Conservation (phyloP, 2,888 invertebrate species). For the Heteropelma amictum region DNA sequence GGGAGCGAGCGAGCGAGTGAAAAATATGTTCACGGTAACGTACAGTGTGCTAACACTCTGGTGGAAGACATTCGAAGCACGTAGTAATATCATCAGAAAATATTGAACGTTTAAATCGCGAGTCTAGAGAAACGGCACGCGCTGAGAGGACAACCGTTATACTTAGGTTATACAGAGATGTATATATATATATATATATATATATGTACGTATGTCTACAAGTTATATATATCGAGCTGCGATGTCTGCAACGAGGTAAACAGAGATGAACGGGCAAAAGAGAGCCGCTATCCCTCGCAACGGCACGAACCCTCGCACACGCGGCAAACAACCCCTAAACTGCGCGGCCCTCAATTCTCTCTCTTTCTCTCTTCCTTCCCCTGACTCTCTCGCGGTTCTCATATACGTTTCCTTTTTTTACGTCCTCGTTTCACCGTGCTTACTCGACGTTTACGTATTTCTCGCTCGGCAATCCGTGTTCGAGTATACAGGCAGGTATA, state of each 20-base stretch:
- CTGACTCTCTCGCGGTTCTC: not conserved
- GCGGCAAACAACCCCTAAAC: slow-evolving; percentile 68
- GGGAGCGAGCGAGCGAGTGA: not conserved
- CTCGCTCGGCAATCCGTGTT: slow-evolving; percentile 44
- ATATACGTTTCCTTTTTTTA: slow-evolving; percentile 22
- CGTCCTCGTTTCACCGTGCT: slow-evolving; percentile 40
- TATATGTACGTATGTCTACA: not conserved
- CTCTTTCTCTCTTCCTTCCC: slow-evolving; percentile 2
- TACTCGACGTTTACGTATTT: slow-evolving; percentile 62
- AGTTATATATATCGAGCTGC: slow-evolving; percentile 8
- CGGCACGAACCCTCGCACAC: slow-evolving; percentile 69
- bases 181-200: not conserved
- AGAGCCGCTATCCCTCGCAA: slow-evolving; percentile 58
- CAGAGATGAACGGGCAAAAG: slow-evolving; percentile 16
- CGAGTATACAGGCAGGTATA: slow-evolving; percentile 2
- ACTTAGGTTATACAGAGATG: not conserved
- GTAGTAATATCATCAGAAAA: slow-evolving; percentile 59
- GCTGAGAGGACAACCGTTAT: slow-evolving; percentile 15
- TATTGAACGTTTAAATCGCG: slow-evolving; percentile 63
- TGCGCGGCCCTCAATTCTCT: slow-evolving; percentile 61
- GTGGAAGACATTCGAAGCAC: slow-evolving; percentile 44
- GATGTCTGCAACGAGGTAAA: slow-evolving; percentile 46
- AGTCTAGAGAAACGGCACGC: slow-evolving; percentile 59
- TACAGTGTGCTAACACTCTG: slow-evolving; percentile 31
- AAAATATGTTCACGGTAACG: not conserved